Evolutionary conservation across 2,888 invertebrate species (phyloP), one percentile per base, ranked within the genome.

Genomic region (Luffia ferchaultella): DNA sequence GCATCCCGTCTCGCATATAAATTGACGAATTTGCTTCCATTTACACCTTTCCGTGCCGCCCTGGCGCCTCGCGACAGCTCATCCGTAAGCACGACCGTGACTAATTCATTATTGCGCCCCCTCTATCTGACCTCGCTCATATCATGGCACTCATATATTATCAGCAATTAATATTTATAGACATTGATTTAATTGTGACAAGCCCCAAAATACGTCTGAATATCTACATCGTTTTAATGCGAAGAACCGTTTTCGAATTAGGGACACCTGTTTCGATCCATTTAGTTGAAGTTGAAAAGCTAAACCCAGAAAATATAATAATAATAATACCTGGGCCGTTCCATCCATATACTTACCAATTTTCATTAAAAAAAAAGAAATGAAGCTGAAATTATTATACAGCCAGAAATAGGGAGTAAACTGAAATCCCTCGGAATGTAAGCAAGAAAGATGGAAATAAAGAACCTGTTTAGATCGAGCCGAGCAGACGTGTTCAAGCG

Each of bases 11-110:
- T 74, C 79, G 82, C 80, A 82, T 82, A 80, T 79, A 80, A 79
- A 83, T 82, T 80, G 80, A 77, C 70, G 72, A 76, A 82, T 80
- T 82, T 80, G 73, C 77, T 68, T 77, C 75, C 68, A 78, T 76
- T 79, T 76, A 75, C 78, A 76, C 79, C 76, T 73, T 70, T 64
- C 68, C 67, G 67, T 65, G 30, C 5, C 30, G 30, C 30, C 5
- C 30, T 3, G 5, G 5, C 30, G 5, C 30, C 30, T 71, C 70
- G 63, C 64, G 70, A 71, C 64, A 66, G 60, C 61, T 62, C 63
- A 62, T 62, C 55, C 57, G 53, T 61, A 3, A 30, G 12, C 30
- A 30, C 3, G 5, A 30, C 30, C 30, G 30, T 30, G 30, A 30
- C 30, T 30, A 30, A 30, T 30, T 30, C 30, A 30, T 30, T 30